These are phyloP conservation scores for Pinctada fucata DNA, from an alignment of 2,888 invertebrate genomes.

Conservation along the genomic window DNA sequence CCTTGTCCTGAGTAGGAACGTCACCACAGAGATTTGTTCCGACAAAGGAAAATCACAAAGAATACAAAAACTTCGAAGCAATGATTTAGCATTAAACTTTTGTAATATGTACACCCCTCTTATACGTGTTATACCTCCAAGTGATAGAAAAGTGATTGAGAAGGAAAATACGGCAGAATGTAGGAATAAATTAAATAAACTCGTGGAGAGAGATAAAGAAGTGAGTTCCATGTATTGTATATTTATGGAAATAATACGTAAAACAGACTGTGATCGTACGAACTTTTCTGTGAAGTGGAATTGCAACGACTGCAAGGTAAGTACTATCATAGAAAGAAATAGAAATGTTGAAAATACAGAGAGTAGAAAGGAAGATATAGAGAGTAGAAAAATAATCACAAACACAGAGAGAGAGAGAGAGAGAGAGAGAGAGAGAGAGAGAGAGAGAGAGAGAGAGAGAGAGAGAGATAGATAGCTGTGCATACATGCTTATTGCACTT, in stretches of 20 bases:
- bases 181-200: not conserved
- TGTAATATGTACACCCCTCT: constrained; percentile 15
- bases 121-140: not conserved
- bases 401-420: not conserved
- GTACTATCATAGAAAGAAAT: constrained; percentile 17
- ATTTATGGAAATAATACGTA: constrained; percentile 26
- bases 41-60: constrained; percentile 3
- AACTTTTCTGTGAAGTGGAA: constrained; percentile 37
- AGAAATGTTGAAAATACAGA: not conserved
- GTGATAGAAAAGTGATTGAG: not conserved
- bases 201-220: constrained; percentile 5
- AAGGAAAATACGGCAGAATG: not conserved
- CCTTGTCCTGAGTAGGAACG: constrained; percentile 18
- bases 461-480: not conserved
- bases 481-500: too few relatives aligned
- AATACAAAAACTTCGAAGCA: constrained; percentile 20
- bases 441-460: constrained; percentile 12
- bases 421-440: not conserved
- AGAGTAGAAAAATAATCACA: not conserved
- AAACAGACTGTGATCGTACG: constrained; percentile 31
- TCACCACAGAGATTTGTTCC: constrained; percentile 24
- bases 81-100: constrained; percentile 19
- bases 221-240: constrained; percentile 19
- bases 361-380: not conserved
- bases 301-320: constrained; percentile 36